Base-by-base conservation (phyloP, 1,140 invertebrate species). In the Sitobion miscanthi region DNA sequence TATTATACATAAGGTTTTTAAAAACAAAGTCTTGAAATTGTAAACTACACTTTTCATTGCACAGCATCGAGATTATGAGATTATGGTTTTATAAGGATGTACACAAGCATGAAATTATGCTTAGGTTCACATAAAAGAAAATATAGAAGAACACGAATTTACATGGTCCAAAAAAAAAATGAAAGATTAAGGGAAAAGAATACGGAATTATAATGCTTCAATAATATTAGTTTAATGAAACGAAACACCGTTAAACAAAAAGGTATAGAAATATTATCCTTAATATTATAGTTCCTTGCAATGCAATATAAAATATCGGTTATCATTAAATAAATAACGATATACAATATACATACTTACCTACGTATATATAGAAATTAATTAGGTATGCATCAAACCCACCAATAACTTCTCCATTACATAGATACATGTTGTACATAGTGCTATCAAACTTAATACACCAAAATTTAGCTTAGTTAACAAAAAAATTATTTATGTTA, bases 1-100 rank as follows among this genome's bases (percentile, higher is more conserved):
- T 90, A 69, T 69, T 62, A 45, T 69, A 25, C 1, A n/a, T 17
- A 49, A 7, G 89, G 30, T 90, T 62, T 69, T 62, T 20, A 45
- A 90, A 88, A 90, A 90, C n/a, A 23, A 89, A 88, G 38, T 87
- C 30, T 45, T 30, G 35, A 88, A 52, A 54, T 88, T 35, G 14
- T 52, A 54, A 54, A 49, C 86, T 9, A 49, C 30, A 88, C 14
- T 87, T 45, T 49, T 47, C 30, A 87, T 20, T 1, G 11, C 30
- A 47, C 85, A 30, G 30, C 85, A 87, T 87, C 85, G 14, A 87
- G 23, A 87, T 47, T n/a, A 49, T 49, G 14, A 87, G 23, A 87
- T 47, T n/a, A 49, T 49, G 6, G 30, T 87, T 42, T n/a, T 47
- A 47, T 85, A 45, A 23, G 42, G 23, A 77, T 77, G 11, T 23